Evolutionary conservation across 1,140 invertebrate genomes (phyloP), one percentile per base, ranked within the genome.

Genomic region (Polypedilum pembai): DNA sequence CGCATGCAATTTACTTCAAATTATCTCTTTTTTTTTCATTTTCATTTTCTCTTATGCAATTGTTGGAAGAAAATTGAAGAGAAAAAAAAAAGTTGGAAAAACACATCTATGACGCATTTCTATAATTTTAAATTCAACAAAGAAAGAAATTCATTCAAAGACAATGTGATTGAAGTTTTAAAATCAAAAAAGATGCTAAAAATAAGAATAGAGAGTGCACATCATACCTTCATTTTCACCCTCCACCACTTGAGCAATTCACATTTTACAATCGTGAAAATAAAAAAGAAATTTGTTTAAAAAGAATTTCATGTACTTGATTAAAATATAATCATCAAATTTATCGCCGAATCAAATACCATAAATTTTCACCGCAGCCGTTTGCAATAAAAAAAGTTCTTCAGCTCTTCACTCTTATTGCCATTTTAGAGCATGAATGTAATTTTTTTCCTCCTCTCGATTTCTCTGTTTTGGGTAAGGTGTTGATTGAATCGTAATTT

Each of bases 311-410:
- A 18, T 69, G 17, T 69, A 20, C 20, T 69, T 69, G 65, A 69
- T 69, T 69, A 69, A 69, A 69, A 18, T 69, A 69, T 69, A 69
- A 69, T 69, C 65, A 69, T 69, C 17, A 69, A 69, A 69, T 69
- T 69, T 69, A 69, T 69, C 17, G 65, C 17, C 65, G n/a, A 69
- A 20, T 69, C 65, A 69, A 69, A 69, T 8, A 69, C 17, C 65
- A 69, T 69, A 69, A 69, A 69, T 69, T 69, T 69, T 69, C 8
- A 69, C 65, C 65, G 20, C 65, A 69, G 17, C 65, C 17, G 20
- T 69, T 18, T 69, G 65, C 65, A 69, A 69, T 69, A 69, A 69
- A 69, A 69, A 18, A n/a, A 56, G 45, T n/a, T 33, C 24, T n/a
- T 56, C 0, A 15, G 45, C 45, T 56, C 41, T 33, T 33, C 24